Evolutionary conservation across 2,113 vertebrate genomes (phyloP).

Genomic region (Zosterops hypoxanthus): DNA sequence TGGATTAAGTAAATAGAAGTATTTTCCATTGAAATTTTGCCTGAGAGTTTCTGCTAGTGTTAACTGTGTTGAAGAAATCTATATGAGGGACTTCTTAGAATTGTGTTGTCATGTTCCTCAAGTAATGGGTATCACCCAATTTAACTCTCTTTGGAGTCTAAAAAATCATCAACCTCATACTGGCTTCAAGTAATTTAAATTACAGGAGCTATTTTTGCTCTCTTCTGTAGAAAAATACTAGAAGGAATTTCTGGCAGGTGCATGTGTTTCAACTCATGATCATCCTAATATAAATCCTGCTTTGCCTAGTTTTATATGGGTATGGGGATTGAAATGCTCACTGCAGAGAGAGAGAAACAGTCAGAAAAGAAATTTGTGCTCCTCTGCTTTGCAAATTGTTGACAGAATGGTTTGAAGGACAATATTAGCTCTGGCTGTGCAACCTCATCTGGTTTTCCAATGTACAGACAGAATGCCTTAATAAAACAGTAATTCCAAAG

Average conservation of each 20-base stretch:
- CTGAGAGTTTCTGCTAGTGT: neutral
- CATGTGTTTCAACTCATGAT: neutral
- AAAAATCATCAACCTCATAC: neutral
- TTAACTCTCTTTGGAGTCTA: neutral
- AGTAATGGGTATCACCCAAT: neutral
- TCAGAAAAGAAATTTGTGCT: neutral
- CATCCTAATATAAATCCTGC: neutral
- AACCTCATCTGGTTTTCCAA: neutral
- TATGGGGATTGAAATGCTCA: neutral
- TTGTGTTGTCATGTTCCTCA: neutral
- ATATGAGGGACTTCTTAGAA: neutral
- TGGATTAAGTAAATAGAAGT: neutral
- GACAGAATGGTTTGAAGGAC: neutral
- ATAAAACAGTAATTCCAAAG: neutral
- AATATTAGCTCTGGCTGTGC: neutral
- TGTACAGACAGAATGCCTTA: accelerated
- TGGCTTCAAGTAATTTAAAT: neutral
- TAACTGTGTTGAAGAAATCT: neutral
- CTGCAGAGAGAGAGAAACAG: neutral
- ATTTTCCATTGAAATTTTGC: neutral
- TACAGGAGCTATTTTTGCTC: neutral
- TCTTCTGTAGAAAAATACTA: neutral
- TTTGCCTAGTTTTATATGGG: neutral
- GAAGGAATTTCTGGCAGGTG: neutral
- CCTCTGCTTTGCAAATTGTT: neutral